A percentile compares a stretch with the other conserved stretches of the same genome.
Conservation (phyloP, 2,888 invertebrate species). For the Cephus nigrinus region DNA sequence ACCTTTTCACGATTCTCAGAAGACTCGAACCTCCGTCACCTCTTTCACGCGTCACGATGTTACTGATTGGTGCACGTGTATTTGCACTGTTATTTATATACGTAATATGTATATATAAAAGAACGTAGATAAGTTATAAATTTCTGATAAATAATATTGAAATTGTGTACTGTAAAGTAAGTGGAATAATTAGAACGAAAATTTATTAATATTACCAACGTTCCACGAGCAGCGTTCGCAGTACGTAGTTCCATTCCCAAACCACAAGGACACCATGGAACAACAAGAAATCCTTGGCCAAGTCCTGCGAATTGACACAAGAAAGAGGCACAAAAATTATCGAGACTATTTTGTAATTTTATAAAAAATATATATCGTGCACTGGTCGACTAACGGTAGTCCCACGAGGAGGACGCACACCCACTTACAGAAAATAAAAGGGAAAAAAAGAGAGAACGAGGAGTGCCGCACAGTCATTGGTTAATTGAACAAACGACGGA, state of each 20-base stretch:
- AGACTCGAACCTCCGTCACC: neutral
- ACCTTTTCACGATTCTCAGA: neutral
- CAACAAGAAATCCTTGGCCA: neutral
- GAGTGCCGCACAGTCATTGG: neutral
- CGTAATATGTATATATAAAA: neutral
- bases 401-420: neutral
- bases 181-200: neutral
- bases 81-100: neutral
- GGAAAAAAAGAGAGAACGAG: neutral
- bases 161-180: neutral
- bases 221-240: neutral
- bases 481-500: neutral
- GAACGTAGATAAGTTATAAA: neutral
- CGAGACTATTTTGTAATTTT: neutral
- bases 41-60: neutral
- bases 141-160: neutral
- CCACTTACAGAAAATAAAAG: neutral
- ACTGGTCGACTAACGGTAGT: neutral
- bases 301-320: neutral
- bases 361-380: neutral
- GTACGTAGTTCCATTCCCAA: neutral
- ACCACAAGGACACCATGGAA: neutral
- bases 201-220: neutral
- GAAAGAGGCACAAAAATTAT: neutral
- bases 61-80: neutral